Evolutionary conservation across 2,113 vertebrate genomes (phyloP).

Genomic region (Plestiodon gilberti): DNA sequence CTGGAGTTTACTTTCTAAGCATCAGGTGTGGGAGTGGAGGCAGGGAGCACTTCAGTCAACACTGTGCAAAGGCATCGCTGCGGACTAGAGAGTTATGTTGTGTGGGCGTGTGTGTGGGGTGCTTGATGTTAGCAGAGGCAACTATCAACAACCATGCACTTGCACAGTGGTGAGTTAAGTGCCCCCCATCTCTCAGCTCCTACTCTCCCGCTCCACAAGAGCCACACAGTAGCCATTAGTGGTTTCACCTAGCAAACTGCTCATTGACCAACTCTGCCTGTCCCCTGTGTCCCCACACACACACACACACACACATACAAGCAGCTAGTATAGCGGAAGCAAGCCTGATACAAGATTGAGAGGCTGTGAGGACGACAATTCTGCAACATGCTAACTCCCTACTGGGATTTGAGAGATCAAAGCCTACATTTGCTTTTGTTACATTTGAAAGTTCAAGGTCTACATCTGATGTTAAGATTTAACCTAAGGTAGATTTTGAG

Average conservation of each 20-base stretch:
- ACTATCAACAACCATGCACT: no score
- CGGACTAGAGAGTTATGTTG: neutral
- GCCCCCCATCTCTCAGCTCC: neutral
- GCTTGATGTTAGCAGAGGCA: neutral
- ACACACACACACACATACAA: neutral
- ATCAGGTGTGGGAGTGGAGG: neutral
- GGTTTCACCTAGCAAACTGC: no score
- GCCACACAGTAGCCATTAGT: neutral
- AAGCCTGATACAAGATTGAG: neutral
- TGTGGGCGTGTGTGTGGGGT: neutral
- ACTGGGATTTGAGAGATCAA: neutral
- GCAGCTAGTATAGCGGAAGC: neutral
- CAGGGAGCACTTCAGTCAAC: neutral
- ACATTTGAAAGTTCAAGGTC: neutral
- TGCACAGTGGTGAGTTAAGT: no score
- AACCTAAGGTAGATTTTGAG: neutral
- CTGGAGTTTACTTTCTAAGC: neutral
- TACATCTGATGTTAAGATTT: neutral
- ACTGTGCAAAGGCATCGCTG: neutral
- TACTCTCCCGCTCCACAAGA: neutral
- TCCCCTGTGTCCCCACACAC: no score
- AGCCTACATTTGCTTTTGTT: fast-evolving
- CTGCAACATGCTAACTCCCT: neutral
- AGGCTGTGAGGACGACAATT: neutral
- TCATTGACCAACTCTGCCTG: neutral